Base-by-base conservation (phyloP, 2,797 vertebrate species). In the Spea hammondii region DNA sequence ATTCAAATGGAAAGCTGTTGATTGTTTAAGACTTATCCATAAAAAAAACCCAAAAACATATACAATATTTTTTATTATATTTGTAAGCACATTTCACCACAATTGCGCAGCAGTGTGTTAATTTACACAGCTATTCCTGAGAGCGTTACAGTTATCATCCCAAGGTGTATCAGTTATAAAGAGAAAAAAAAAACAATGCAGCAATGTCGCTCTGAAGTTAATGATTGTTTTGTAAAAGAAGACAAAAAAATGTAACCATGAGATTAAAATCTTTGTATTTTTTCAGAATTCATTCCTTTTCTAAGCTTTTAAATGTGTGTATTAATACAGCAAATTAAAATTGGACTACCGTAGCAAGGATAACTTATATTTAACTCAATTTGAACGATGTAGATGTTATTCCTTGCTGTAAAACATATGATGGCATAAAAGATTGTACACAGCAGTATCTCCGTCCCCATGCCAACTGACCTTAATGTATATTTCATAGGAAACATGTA, bases 241-340 rank as follows among this genome's bases (percentile, higher is more conserved):
- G 17, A 46, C 13, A 62, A 17, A n/a, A 17, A 60, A 65, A 65
- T 65, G 73, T 66, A 65, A 65, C 3, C 60, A 3, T 65, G 9
- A 54, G 6, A 66, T 66, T 75, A 66, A 54, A 75, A 55, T 65
- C 49, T 54, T 72, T 72, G 70, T 72, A n/a, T n/a, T 59, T 72
- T 47, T 59, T 60, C 6, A 14, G n/a, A n/a, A 60, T 13, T 59
- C 0, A 17, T 47, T 14, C 4, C 14, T 60, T 62, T 59, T 13
- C 54, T 72, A 14, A 62, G 32, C n/a, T 17, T 62, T 62, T 62
- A 32, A 62, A 17, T 17, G 14, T 62, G n/a, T 62, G 14, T 62
- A 62, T 9, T 14, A 14, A 57, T 57, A 11, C 32, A 32, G 1
- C 2, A 32, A 32, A 32, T 3, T 32, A 32, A 32, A 32, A 32